Evolutionary conservation across 2,797 vertebrate genomes (phyloP).

Genomic region (Chelon labrosus): DNA sequence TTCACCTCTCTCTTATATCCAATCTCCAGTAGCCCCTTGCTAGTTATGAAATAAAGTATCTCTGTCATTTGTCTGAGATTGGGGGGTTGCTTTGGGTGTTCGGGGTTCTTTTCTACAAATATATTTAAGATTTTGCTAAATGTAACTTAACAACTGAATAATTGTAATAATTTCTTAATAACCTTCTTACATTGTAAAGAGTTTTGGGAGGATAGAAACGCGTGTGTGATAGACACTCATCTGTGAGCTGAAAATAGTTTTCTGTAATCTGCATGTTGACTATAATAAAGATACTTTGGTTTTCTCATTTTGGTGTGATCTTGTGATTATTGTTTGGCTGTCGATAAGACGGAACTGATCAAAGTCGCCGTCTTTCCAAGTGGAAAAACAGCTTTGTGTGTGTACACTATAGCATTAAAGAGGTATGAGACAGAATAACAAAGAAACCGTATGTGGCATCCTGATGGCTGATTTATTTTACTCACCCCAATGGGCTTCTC

Average conservation of each 20-base stretch:
- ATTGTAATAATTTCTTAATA: constrained; percentile 91
- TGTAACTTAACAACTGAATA: constrained; percentile 69
- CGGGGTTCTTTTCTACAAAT: constrained; percentile 93
- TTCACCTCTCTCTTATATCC: constrained; percentile 65
- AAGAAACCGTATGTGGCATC: constrained; percentile 15
- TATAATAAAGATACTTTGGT: constrained; percentile 89
- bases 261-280: constrained; percentile 97
- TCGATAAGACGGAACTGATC: neutral
- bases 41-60: constrained; percentile 84
- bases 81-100: constrained; percentile 83
- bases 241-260: constrained; percentile 80
- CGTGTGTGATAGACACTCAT: constrained; percentile 73
- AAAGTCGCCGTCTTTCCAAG: neutral
- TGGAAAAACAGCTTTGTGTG: neutral
- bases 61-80: constrained; percentile 79
- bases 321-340: neutral
- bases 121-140: constrained; percentile 97
- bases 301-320: constrained; percentile 74
- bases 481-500: neutral
- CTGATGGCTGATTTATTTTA: constrained; percentile 38
- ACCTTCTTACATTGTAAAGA: constrained; percentile 94
- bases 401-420: neutral
- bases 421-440: constrained; percentile 26
- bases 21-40: constrained; percentile 74
- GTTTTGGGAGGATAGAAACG: constrained; percentile 70